phyloP scores from a whole-genome alignment of 2,113 vertebrate species.

The Romanogobio albipinnatus region DNA sequence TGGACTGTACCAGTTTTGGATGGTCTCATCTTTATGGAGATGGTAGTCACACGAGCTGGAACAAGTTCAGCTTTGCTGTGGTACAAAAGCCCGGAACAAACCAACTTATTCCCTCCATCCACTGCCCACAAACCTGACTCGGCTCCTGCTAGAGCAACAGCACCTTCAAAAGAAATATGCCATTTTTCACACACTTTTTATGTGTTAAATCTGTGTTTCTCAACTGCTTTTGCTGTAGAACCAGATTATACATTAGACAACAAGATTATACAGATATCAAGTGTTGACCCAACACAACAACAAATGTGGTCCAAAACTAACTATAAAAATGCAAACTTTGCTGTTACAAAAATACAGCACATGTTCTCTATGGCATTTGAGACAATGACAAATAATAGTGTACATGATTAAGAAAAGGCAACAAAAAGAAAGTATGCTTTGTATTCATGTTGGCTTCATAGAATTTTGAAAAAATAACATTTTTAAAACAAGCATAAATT shows the following conservation, averaged over 20 bases:
- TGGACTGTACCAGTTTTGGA: slow-evolving; percentile 72
- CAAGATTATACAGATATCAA: not conserved
- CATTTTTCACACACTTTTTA: not conserved
- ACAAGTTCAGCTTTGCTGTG: slow-evolving; percentile 86
- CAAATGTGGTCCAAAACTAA: not conserved
- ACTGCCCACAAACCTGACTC: slow-evolving; percentile 87
- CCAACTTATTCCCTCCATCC: slow-evolving; percentile 89
- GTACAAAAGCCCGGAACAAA: slow-evolving; percentile 86
- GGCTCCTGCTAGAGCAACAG: slow-evolving; percentile 77
- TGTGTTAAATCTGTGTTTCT: not conserved
- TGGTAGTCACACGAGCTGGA: slow-evolving; percentile 78
- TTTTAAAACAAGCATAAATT: not conserved
- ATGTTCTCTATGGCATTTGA: not conserved
- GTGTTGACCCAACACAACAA: not conserved
- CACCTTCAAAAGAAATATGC: slow-evolving; percentile 71
- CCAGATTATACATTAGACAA: not conserved
- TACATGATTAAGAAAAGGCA: not conserved
- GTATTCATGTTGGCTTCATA: not conserved
- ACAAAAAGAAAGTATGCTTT: not conserved
- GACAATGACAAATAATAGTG: not conserved
- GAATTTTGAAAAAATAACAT: not conserved
- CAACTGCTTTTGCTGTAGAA: not conserved
- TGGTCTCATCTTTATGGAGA: slow-evolving; percentile 79
- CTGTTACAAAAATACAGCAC: not conserved
- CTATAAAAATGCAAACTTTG: not conserved